Conservation (phyloP, 2,113 vertebrate species). For the Rana temporaria region DNA sequence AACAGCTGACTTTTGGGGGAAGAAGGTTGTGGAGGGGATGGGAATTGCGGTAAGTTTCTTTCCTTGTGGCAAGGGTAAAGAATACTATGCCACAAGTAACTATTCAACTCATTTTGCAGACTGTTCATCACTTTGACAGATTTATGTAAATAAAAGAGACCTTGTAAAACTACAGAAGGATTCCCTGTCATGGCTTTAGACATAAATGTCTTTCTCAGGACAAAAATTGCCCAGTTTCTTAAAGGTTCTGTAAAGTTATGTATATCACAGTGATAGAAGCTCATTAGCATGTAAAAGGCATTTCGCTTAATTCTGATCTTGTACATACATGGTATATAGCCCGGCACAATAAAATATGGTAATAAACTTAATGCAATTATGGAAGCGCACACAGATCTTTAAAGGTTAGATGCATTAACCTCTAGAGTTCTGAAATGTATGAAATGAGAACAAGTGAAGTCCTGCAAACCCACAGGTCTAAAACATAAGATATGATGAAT, state of each 20-base stretch:
- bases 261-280: conserved; percentile 28
- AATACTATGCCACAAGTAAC: conserved; percentile 57
- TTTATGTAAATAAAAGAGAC: conserved; percentile 55
- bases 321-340: conserved; percentile 21
- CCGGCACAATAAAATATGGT: conserved; percentile 49
- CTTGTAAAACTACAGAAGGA: conserved; percentile 46
- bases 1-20: conserved; percentile 68
- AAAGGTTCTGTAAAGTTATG: conserved; percentile 40
- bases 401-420: conserved; percentile 41
- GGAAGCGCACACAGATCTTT: conserved; percentile 11
- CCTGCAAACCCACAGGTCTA: neutral
- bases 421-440: conserved; percentile 4
- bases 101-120: conserved; percentile 42
- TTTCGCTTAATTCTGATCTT: conserved; percentile 12
- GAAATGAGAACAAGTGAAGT: neutral
- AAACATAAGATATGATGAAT: neutral
- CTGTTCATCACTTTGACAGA: conserved; percentile 59
- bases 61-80: conserved; percentile 58
- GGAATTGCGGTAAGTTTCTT: conserved; percentile 51
- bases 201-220: conserved; percentile 47
- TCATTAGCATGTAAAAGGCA: conserved; percentile 52
- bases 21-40: conserved; percentile 52
- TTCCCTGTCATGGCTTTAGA: conserved; percentile 5
- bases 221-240: conserved; percentile 32
- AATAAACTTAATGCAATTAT: conserved; percentile 39